phyloP scores from a whole-genome alignment of 2,888 invertebrate genomes.

The Junonia oenone region DNA sequence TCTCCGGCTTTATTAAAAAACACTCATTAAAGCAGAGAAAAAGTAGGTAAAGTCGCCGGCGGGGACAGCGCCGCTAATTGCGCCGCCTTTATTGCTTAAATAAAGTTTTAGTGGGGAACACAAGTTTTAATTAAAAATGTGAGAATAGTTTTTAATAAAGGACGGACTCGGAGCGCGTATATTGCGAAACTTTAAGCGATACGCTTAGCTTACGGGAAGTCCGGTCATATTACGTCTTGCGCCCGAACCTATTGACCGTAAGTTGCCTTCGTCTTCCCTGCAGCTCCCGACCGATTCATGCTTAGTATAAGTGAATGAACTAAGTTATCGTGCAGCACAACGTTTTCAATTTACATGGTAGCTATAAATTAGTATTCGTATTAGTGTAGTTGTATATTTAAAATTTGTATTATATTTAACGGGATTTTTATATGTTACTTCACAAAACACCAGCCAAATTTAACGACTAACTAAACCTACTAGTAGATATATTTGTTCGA shows the following conservation, averaged over 20 bases:
- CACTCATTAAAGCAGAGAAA: conserved; percentile 77
- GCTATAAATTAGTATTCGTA: no score
- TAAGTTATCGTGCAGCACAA: background rate
- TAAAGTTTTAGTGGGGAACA: conserved; percentile 79
- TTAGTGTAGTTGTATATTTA: no score
- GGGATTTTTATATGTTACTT: no score
- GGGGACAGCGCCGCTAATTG: conserved; percentile 79
- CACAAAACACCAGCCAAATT: no score
- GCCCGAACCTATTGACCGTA: conserved; percentile 31
- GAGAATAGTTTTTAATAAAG: conserved; percentile 80
- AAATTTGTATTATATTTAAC: no score
- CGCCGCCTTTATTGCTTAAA: conserved; percentile 79
- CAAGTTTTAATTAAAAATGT: conserved; percentile 80
- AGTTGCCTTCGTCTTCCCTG: conserved; percentile 22
- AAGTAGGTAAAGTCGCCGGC: conserved; percentile 79
- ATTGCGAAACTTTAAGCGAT: conserved; percentile 79
- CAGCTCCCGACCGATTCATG: background rate
- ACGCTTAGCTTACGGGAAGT: conserved; percentile 74
- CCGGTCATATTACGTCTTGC: conserved; percentile 58
- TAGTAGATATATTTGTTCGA: no score
- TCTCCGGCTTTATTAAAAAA: conserved; percentile 77
- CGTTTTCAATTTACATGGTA: background rate
- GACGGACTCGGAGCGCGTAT: conserved; percentile 73
- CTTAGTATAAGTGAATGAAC: background rate
- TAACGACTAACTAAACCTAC: no score